Conservation (phyloP, 23 tunicate species). For the Phallusia fumigata region DNA sequence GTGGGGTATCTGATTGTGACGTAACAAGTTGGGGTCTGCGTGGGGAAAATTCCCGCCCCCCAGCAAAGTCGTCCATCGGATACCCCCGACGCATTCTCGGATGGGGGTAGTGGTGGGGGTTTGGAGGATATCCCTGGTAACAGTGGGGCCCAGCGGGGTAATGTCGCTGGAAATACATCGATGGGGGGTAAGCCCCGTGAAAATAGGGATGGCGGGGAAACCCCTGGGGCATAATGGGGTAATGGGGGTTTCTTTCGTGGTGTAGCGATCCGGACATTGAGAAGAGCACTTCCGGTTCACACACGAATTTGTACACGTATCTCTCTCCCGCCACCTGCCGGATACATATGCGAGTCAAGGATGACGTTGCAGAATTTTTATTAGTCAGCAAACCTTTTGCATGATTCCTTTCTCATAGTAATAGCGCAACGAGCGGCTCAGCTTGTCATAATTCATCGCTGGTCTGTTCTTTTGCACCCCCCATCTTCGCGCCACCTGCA, state of each 20-base stretch:
- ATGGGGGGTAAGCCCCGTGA: not conserved
- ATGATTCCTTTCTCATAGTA: constrained; percentile 98
- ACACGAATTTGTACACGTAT: constrained; percentile 94
- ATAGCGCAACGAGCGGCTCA: constrained; percentile 89
- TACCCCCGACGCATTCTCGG: not conserved
- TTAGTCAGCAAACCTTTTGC: constrained; percentile 64
- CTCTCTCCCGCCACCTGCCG: constrained; percentile 94
- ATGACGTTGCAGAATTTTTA: not conserved
- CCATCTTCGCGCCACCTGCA: constrained; percentile 95
- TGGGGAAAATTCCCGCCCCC: not conserved
- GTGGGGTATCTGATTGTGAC: too few relatives aligned
- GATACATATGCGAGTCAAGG: not conserved
- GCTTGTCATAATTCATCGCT: constrained; percentile 98
- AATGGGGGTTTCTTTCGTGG: constrained; percentile 49
- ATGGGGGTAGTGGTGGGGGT: constrained; percentile 7
- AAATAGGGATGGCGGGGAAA: constrained; percentile 27
- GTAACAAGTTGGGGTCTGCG: not conserved
- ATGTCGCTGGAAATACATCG: constrained; percentile 10
- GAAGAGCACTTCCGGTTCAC: constrained; percentile 87
- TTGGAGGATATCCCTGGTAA: not conserved
- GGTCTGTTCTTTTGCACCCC: constrained; percentile 96
- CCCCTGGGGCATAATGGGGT: constrained; percentile 14
- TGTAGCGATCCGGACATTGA: constrained; percentile 78
- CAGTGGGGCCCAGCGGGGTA: not conserved
- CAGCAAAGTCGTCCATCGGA: not conserved